These are phyloP conservation scores for Vidua chalybeata DNA, from an alignment of 2,113 vertebrate genomes.

Conservation along the genomic window DNA sequence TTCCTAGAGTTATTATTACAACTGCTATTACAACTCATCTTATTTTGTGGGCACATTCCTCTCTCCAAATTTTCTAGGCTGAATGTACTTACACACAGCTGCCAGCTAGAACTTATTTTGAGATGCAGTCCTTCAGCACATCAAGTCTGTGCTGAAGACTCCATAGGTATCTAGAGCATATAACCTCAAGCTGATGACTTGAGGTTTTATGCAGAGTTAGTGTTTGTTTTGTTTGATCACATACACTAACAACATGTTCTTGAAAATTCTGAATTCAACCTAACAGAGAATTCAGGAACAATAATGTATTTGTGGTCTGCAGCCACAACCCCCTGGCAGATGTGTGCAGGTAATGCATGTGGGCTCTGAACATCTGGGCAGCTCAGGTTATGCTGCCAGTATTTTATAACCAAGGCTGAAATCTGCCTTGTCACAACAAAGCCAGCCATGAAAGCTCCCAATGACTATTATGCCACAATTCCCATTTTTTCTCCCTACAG, in stretches of 20 bases:
- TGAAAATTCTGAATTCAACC: neutral
- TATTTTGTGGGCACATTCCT: neutral
- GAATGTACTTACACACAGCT: neutral
- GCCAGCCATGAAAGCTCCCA: neutral
- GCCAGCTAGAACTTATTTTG: neutral
- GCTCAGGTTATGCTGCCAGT: neutral
- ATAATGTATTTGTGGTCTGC: neutral
- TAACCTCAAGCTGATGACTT: neutral
- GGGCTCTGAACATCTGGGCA: neutral
- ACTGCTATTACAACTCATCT: neutral
- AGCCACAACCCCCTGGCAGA: fast-evolving
- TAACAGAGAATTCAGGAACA: neutral
- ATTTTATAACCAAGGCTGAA: neutral
- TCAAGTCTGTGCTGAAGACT: neutral
- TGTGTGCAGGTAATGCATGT: fast-evolving
- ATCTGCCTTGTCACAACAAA: neutral
- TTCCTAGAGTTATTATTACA: neutral
- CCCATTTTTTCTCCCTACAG: neutral
- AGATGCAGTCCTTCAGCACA: neutral
- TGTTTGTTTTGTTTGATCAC: neutral
- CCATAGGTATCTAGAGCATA: neutral
- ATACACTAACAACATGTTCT: neutral
- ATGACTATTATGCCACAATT: neutral
- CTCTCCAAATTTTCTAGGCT: neutral
- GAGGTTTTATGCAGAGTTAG: neutral